Percentiles rank a stretch among this genome's conserved stretches.
Conservation (phyloP, 2,888 invertebrate genomes). For the Helicoverpa assulta region DNA sequence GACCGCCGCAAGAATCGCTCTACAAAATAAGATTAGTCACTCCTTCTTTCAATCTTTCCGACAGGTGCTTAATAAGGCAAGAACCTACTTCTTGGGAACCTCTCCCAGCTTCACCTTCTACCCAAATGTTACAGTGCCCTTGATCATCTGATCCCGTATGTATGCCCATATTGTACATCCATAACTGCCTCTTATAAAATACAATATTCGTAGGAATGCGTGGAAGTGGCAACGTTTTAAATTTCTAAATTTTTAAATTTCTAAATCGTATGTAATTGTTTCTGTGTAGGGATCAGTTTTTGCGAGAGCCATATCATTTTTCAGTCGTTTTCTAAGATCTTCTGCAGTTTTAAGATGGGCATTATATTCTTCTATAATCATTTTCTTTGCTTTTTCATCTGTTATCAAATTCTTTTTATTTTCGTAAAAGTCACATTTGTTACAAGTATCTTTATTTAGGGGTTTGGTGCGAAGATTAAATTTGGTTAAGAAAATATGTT, state of each 20-base stretch:
- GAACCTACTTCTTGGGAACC: constrained; percentile 40
- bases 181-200: constrained; percentile 33
- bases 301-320: constrained; percentile 26
- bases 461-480: constrained; percentile 27
- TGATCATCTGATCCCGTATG: constrained; percentile 26
- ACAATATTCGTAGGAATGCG: constrained; percentile 38
- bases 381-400: constrained; percentile 12
- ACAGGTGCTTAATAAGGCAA: constrained; percentile 11
- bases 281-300: constrained; percentile 25
- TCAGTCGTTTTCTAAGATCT: constrained; percentile 20
- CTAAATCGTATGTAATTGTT: constrained; percentile 34
- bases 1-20: constrained; percentile 13
- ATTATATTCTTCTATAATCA: constrained; percentile 10
- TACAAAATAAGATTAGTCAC: constrained; percentile 6
- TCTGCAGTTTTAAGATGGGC: constrained; percentile 29
- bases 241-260: too few species aligned
- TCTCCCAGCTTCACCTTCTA: constrained; percentile 41
- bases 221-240: constrained; percentile 40
- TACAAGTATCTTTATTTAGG: constrained; percentile 29
- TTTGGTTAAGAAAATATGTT: constrained; percentile 20
- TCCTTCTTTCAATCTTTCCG: constrained; percentile 3
- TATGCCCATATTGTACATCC: constrained; percentile 41
- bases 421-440: constrained; percentile 18
- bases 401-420: constrained; percentile 10
- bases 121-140: constrained; percentile 35